Conservation (phyloP, 2,888 invertebrate genomes). For the Aphelenchoides bicaudatus region DNA sequence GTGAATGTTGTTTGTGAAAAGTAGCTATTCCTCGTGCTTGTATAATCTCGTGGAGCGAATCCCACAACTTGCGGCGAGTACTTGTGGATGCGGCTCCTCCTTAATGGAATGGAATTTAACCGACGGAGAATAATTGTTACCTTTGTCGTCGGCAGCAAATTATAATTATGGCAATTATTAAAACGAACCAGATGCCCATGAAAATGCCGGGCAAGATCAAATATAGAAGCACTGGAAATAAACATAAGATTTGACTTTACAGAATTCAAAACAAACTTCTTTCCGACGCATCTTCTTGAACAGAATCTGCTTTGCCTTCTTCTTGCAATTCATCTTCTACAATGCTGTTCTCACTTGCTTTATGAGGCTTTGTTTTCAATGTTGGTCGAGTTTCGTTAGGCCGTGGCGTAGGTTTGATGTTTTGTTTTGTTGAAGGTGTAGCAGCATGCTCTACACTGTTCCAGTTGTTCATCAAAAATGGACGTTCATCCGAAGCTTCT, state of each 20-base stretch:
- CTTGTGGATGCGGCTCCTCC: slow-evolving; percentile 21
- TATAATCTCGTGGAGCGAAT: slow-evolving; percentile 17
- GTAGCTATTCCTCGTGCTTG: slow-evolving; percentile 2
- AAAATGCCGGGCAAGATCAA: slow-evolving; percentile 30
- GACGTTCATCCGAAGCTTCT: slow-evolving; percentile 32
- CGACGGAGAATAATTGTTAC: slow-evolving; percentile 15
- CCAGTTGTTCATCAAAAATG: slow-evolving; percentile 46
- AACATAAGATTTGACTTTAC: no score
- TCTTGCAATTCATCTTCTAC: background rate
- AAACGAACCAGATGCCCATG: slow-evolving; percentile 29
- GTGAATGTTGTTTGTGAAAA: slow-evolving; percentile 9
- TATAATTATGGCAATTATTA: slow-evolving; percentile 26
- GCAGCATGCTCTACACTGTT: slow-evolving; percentile 11
- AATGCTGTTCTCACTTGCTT: background rate
- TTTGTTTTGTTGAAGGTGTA: background rate
- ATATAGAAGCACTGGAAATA: slow-evolving; percentile 20
- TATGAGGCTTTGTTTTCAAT: background rate
- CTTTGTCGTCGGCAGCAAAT: slow-evolving; percentile 31
- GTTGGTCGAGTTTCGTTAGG: background rate
- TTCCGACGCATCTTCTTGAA: background rate
- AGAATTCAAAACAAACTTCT: background rate
- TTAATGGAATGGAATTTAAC: slow-evolving; percentile 7
- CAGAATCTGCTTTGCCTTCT: background rate
- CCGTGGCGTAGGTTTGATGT: background rate
- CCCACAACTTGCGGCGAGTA: slow-evolving; percentile 34